phyloP scores from a whole-genome alignment of 2,113 vertebrate genomes.

The Chloropsis hardwickii region DNA sequence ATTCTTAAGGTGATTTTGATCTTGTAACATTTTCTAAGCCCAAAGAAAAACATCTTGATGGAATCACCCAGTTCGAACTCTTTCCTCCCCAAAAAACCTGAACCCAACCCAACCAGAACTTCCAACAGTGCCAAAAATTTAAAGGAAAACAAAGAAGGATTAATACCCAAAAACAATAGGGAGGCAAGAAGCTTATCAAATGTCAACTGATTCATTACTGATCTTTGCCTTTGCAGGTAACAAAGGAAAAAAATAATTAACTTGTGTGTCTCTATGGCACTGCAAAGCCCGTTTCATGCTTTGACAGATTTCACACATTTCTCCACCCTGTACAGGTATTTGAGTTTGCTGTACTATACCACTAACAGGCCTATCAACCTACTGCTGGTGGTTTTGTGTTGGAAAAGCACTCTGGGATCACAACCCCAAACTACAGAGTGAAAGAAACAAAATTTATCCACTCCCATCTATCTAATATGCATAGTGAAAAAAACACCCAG shows the following conservation, averaged over 20 bases:
- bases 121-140: not conserved
- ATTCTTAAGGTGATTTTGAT: not conserved
- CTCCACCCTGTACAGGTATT: not conserved
- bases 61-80: not conserved
- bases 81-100: not conserved
- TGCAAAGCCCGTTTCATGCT: not conserved
- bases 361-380: not conserved
- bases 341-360: not conserved
- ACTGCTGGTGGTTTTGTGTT: not conserved
- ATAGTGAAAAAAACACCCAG: not conserved
- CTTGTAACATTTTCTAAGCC: not conserved
- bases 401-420: not conserved
- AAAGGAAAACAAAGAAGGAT: not conserved
- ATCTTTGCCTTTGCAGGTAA: not conserved
- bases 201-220: not conserved
- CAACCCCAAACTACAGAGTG: not conserved
- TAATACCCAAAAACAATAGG: not conserved
- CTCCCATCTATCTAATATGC: not conserved
- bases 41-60: not conserved
- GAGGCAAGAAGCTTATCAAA: constrained; percentile 4
- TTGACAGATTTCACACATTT: not conserved
- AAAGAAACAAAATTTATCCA: not conserved
- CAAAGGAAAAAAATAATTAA: not conserved
- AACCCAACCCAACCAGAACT: not conserved
- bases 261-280: not conserved